These are phyloP conservation scores for Doryteuthis pealeii DNA, from an alignment of 1,140 invertebrate genomes.

Conservation along the genomic window DNA sequence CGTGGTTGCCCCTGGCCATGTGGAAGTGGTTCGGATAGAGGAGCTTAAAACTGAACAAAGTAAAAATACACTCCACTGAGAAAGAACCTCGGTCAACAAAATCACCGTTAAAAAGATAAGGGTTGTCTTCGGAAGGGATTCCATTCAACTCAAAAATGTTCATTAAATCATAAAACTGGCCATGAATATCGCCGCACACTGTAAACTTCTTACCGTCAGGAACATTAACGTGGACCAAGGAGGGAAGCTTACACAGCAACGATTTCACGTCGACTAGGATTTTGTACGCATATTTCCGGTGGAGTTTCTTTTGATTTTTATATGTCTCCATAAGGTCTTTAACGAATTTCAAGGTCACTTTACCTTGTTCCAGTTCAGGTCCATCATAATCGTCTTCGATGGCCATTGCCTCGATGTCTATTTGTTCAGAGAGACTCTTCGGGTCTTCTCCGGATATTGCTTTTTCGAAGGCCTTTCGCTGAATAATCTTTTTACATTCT, in stretches of 20 bases:
- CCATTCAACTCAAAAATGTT: slow-evolving; percentile 98
- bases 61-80: slow-evolving; percentile 98
- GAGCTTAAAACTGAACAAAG: slow-evolving; percentile 94
- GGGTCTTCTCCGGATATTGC: slow-evolving; percentile 94
- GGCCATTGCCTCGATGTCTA: slow-evolving; percentile 87
- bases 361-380: slow-evolving; percentile 79
- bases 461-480: slow-evolving; percentile 92
- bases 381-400: slow-evolving; percentile 95
- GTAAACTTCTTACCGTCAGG: slow-evolving; percentile 91
- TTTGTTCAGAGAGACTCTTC: slow-evolving; percentile 80
- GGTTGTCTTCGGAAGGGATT: slow-evolving; percentile 89
- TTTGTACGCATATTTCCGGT: slow-evolving; percentile 97
- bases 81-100: slow-evolving; percentile 99
- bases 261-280: slow-evolving; percentile 89
- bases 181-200: slow-evolving; percentile 99
- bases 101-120: slow-evolving; percentile 98
- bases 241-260: slow-evolving; percentile 81
- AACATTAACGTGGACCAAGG: slow-evolving; percentile 87
- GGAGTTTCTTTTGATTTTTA: slow-evolving; percentile 89
- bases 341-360: slow-evolving; percentile 76
- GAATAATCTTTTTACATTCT: slow-evolving; percentile 96
- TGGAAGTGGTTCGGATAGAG: slow-evolving; percentile 97
- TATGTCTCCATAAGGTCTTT: slow-evolving; percentile 87
- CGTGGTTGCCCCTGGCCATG: slow-evolving; percentile 99
- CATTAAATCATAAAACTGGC: slow-evolving; percentile 97